Percentiles rank a stretch among this genome's conserved stretches.
These are phyloP conservation scores for Teleiodes luculella DNA, from an alignment of 2,888 invertebrate species.

Conservation along the genomic window DNA sequence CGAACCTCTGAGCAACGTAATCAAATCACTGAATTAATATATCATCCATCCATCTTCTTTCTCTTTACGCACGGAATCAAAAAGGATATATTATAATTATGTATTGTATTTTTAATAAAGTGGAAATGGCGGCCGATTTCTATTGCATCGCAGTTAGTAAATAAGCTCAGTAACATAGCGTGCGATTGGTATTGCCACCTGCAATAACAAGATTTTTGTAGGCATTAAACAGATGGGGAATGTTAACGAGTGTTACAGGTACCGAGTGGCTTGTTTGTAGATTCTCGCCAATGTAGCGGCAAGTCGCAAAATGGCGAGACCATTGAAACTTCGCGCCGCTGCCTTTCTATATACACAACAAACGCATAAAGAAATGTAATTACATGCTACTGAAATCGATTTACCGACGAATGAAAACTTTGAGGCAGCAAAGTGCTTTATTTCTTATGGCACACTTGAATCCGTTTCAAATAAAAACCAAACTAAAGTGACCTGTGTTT, in stretches of 20 bases:
- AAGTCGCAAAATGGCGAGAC: slow-evolving; percentile 40
- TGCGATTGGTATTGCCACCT: slow-evolving; percentile 1
- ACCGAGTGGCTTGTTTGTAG: slow-evolving; percentile 26
- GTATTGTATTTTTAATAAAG: no score
- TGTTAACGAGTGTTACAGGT: slow-evolving; percentile 8
- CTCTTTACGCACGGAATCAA: no score
- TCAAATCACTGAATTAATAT: no score
- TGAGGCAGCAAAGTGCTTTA: neutral
- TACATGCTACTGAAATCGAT: slow-evolving; percentile 57
- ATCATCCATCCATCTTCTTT: no score
- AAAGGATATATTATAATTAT: no score
- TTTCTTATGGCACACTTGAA: no score
- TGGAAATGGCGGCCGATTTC: no score
- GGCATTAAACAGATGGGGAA: slow-evolving; percentile 11
- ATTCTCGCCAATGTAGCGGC: slow-evolving; percentile 40
- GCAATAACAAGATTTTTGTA: slow-evolving; percentile 9
- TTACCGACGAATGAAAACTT: slow-evolving; percentile 14
- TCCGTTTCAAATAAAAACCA: neutral
- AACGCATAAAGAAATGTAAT: slow-evolving; percentile 66
- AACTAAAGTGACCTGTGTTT: no score
- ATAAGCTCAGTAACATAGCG: slow-evolving; percentile 17
- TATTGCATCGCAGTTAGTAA: slow-evolving; percentile 46
- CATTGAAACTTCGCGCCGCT: slow-evolving; percentile 39
- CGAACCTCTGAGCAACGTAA: no score
- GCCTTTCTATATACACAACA: slow-evolving; percentile 56